phyloP scores from a whole-genome alignment of 2,113 vertebrate species.

The Tringa solitaria region DNA sequence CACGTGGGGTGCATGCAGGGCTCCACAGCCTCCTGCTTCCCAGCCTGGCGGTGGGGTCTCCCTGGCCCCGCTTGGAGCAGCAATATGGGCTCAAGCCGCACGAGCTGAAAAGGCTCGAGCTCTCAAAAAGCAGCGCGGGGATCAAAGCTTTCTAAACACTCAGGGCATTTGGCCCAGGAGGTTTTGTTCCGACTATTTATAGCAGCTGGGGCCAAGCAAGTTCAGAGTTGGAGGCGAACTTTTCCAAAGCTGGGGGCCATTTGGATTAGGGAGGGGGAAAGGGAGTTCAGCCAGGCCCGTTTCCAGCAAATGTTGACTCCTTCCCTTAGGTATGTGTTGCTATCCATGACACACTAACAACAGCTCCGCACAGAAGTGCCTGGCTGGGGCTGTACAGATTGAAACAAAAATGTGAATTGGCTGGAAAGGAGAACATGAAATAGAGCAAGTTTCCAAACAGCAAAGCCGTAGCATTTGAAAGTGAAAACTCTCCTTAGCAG shows the following conservation, averaged over 20 bases:
- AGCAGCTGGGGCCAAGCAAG: constrained; percentile 34
- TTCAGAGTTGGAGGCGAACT: constrained; percentile 56
- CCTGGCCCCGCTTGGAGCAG: background rate
- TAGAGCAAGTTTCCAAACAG: constrained; percentile 19
- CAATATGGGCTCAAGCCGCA: constrained; percentile 8
- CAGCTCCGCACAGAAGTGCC: background rate
- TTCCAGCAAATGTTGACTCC: constrained; percentile 57
- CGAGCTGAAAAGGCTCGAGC: background rate
- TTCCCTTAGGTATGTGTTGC: constrained; percentile 60
- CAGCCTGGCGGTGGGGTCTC: rapidly evolving
- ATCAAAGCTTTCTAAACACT: constrained; percentile 63
- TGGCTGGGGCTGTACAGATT: background rate
- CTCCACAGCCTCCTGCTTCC: background rate
- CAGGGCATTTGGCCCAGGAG: constrained; percentile 25
- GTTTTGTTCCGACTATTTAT: constrained; percentile 63
- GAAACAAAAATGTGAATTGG: constrained; percentile 32
- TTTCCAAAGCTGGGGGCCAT: constrained; percentile 56
- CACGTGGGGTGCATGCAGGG: background rate
- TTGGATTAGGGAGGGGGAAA: constrained; percentile 29
- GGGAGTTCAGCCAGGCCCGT: constrained; percentile 7
- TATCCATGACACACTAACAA: constrained; percentile 52
- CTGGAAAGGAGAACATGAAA: background rate
- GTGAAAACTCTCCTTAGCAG: background rate
- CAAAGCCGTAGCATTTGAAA: background rate
- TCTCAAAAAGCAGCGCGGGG: background rate